Conservation (phyloP, 1,140 invertebrate genomes). For the Ceratitis capitata region DNA sequence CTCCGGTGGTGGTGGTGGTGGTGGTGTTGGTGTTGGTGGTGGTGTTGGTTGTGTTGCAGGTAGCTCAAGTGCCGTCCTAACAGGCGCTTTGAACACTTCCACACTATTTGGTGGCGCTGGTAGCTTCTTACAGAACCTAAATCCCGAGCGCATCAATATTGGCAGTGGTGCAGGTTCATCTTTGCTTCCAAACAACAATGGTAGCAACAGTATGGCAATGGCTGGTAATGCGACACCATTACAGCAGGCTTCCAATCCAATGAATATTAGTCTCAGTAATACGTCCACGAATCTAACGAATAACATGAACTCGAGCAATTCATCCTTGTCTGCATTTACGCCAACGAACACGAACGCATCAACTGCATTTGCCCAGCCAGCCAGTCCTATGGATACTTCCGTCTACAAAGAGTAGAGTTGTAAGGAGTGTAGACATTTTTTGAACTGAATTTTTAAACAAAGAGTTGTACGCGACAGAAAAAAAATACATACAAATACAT, state of each 20-base stretch:
- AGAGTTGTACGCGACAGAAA: neutral
- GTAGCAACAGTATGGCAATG: neutral
- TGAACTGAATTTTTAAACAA: neutral
- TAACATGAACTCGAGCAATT: slow-evolving; percentile 49
- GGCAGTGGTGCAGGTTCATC: slow-evolving; percentile 40
- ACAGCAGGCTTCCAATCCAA: slow-evolving; percentile 53
- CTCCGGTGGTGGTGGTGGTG: slow-evolving; percentile 25
- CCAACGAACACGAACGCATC: slow-evolving; percentile 57
- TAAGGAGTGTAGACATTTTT: neutral
- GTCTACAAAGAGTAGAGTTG: slow-evolving; percentile 60
- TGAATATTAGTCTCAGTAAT: slow-evolving; percentile 59
- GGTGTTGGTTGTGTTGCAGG: neutral
- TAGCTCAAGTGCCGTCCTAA: slow-evolving; percentile 33
- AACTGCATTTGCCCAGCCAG: slow-evolving; percentile 68
- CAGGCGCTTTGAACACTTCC: neutral
- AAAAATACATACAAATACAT: too few species aligned
- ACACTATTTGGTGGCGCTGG: neutral
- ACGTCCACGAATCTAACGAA: slow-evolving; percentile 57
- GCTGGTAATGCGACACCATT: neutral
- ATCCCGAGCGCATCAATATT: slow-evolving; percentile 53
- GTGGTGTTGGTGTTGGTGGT: neutral
- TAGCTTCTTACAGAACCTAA: slow-evolving; percentile 43
- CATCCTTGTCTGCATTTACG: slow-evolving; percentile 59
- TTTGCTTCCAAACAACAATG: neutral
- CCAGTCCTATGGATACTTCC: slow-evolving; percentile 76